phyloP scores from a whole-genome alignment of 2,797 vertebrate species.

The Microcaecilia unicolor region DNA sequence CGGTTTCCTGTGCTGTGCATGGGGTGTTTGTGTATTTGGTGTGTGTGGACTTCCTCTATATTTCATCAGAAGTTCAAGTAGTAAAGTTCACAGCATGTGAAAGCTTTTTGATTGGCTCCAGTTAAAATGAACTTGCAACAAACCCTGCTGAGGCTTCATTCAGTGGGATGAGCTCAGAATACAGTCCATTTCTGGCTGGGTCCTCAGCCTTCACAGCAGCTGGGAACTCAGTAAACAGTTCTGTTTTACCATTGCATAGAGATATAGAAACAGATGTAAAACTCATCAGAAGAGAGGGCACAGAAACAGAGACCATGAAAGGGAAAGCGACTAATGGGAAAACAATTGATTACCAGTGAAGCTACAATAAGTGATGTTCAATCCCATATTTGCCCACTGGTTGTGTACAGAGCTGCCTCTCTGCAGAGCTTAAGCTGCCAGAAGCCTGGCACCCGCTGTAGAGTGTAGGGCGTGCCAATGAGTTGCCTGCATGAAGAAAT shows the following conservation, averaged over 20 bases:
- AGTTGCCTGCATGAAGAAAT: no score
- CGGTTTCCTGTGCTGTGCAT: no score
- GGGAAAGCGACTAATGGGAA: slow-evolving; percentile 12
- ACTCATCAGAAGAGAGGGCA: slow-evolving; percentile 28
- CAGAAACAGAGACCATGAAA: slow-evolving; percentile 25
- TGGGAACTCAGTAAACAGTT: slow-evolving; percentile 37
- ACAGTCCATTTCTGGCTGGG: slow-evolving; percentile 38
- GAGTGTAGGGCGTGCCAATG: no score
- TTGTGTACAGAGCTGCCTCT: background rate
- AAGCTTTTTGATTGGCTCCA: slow-evolving; percentile 35
- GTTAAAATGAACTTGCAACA: slow-evolving; percentile 34
- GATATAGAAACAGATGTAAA: slow-evolving; percentile 43
- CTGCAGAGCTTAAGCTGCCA: background rate
- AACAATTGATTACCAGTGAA: slow-evolving; percentile 9
- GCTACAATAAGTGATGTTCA: no score
- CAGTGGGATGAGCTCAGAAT: slow-evolving; percentile 42
- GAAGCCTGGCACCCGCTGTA: no score
- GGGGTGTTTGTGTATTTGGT: no score
- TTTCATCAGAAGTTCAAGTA: slow-evolving; percentile 33
- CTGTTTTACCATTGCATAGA: slow-evolving; percentile 36
- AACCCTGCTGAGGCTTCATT: slow-evolving; percentile 35
- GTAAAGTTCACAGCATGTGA: slow-evolving; percentile 31
- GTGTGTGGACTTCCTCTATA: slow-evolving; percentile 23
- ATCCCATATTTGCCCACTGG: background rate
- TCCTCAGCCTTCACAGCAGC: slow-evolving; percentile 39